Percentiles rank a stretch among this genome's conserved stretches.
Evolutionary conservation across 1,140 invertebrate genomes (phyloP).

Genomic region (Caenorhabditis remanei): DNA sequence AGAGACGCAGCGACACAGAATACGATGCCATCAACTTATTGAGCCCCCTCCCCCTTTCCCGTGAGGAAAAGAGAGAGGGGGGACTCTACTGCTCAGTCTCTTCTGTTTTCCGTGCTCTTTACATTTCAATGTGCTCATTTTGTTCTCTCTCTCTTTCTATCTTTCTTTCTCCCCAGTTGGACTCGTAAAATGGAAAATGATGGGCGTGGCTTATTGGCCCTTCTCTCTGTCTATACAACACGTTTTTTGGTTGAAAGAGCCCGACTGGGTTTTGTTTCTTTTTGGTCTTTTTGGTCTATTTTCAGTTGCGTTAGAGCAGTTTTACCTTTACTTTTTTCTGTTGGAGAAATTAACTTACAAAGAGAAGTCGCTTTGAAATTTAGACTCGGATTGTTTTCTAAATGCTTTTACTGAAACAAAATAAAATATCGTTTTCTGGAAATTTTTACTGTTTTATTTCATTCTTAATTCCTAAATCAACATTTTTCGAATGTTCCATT

Average conservation of each 20-base stretch:
- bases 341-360: no score
- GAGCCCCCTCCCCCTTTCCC: slow-evolving; percentile 8
- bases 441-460: no score
- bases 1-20: slow-evolving; percentile 5
- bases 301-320: not conserved
- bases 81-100: not conserved
- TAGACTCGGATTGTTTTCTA: no score
- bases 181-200: no score
- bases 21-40: slow-evolving; percentile 31
- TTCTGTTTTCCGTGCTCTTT: not conserved
- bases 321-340: not conserved
- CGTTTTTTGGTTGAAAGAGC: not conserved
- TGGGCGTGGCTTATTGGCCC: slow-evolving; percentile 5
- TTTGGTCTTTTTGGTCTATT: not conserved
- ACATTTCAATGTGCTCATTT: not conserved
- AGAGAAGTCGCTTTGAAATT: no score
- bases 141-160: no score
- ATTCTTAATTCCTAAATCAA: no score
- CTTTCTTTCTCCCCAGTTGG: no score
- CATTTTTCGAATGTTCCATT: no score
- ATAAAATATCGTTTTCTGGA: no score
- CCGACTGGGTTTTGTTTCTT: not conserved
- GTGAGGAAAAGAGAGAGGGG: not conserved
- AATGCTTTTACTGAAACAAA: no score
- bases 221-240: not conserved